Evolutionary conservation across 2,113 vertebrate species (phyloP), one percentile per base, ranked within the genome.

Genomic region (Seriola rivoliana): DNA sequence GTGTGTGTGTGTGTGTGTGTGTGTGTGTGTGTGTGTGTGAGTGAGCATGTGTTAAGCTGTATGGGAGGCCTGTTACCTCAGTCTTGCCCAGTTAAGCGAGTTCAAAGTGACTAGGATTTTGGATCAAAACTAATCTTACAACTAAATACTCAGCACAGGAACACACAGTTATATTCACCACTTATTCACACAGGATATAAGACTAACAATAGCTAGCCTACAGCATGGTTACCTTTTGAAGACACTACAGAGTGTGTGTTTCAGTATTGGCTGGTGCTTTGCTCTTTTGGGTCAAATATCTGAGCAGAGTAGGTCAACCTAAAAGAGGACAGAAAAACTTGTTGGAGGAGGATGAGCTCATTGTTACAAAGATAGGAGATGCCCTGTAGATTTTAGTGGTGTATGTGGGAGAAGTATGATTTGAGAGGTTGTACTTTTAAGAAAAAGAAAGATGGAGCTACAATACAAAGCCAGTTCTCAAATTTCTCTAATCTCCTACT

Each of bases 41-140:
- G 54, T 3, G 48, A 64, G 59, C 32, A 6, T 8, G 71, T 59
- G 85, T 64, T 57, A 54, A 78, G 68, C 72, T 77, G 69, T 62
- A 57, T 11, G 40, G 12, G 77, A 78, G 66, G 46, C 60, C 36
- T 78, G 59, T 81, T 87, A 82, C 82, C 71, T 74, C 21, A 21
- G 69, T 84, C 50, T 73, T 75, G 85, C 77, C 81, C 80, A 64
- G 76, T 90, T 84, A 73, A 88, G 69, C 76, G 62, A 59, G 54
- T 87, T 92, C 86, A 86, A 84, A 90, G 82, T 59, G 62, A 57
- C 17, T 78, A 38, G 36, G 64, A 52, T 75, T 80, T 5, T 64
- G 34, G 64, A 69, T 80, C 40, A 62, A 82, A 87, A 82, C 48
- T 44, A 44, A 65, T 71, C 66, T 68, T 14, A 12, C 9, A 55